Base-by-base conservation (phyloP, 2,113 vertebrate species). In the Tretioscincus oriximinensis region DNA sequence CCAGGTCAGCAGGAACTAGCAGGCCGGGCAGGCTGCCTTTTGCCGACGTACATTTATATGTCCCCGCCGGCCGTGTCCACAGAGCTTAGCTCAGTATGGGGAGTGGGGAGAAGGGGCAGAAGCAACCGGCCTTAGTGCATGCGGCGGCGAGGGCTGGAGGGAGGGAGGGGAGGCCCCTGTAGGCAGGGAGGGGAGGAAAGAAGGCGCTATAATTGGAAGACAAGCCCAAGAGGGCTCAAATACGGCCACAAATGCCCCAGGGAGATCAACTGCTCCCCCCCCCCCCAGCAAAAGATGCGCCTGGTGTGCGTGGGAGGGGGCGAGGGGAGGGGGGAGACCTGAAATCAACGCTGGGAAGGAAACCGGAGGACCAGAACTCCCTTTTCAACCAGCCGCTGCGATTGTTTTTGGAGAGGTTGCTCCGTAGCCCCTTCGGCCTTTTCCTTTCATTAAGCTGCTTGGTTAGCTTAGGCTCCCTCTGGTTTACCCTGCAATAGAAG, bases 1-100 rank as follows among this genome's bases (percentile, higher is more conserved):
- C 65, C 80, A 81, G 80, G 80, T 76, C 80, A 81, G 80, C 80
- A 29, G 70, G 0, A 60, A 82, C 4, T n/a, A n/a, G 67, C 67
- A 11, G 29, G 1, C 45, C 77, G 29, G 35, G 68, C 9, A 77
- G 73, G 41, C 81, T 24, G 82, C 64, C 82, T 35, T 29, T 16
- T 1, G 35, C 26, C 0, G 1, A 29, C 35, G 35, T 41, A 41
- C 35, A 71, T 65, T 29, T 74, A 51, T 18, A 16, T 41, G 51
- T 1, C 74, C 14, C 51, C 67, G 75, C 64, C 22, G 51, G 66
- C 51, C 5, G 21, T 18, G 54, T 2, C 28, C 1, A 64, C 81
- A 5, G 24, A 35, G 78, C 87, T 61, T 0, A 26, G 26, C 73
- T 58, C 73, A 29, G 69, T n/a, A 61, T 24, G 78, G 78, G 75